Conservation (phyloP, 2,888 invertebrate genomes). For the Trichopria drosophilae region DNA sequence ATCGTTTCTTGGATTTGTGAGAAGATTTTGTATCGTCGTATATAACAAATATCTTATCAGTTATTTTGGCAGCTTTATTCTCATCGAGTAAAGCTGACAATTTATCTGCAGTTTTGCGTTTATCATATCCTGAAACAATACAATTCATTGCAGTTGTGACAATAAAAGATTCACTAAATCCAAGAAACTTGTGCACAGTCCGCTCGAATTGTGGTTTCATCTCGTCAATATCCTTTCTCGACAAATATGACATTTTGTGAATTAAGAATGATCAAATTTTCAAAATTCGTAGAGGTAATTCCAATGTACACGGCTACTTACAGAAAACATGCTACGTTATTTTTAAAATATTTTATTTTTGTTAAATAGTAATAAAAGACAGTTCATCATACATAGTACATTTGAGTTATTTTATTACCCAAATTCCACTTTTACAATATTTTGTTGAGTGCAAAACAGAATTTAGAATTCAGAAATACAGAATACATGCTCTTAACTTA, state of each 20-base stretch:
- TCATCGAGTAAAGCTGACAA: conserved; percentile 77
- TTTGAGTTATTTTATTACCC: too few species aligned
- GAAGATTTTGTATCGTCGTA: conserved; percentile 69
- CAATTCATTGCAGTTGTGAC: conserved; percentile 82
- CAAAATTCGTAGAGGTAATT: too few species aligned
- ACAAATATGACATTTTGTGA: conserved; percentile 64
- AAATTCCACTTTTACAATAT: too few species aligned
- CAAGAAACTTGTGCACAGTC: conserved; percentile 78
- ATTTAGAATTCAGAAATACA: too few species aligned
- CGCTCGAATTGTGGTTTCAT: conserved; percentile 79
- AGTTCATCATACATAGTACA: too few species aligned
- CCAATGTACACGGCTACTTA: too few species aligned
- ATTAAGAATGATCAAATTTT: too few species aligned
- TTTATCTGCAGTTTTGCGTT: conserved; percentile 78
- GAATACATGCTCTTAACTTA: too few species aligned
- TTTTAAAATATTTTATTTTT: too few species aligned
- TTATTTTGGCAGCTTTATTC: conserved; percentile 75
- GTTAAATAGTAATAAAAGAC: too few species aligned
- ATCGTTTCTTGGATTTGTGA: conserved; percentile 68
- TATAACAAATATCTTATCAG: conserved; percentile 76
- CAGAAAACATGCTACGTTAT: too few species aligned
- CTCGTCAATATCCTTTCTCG: conserved; percentile 78
- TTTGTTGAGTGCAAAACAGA: too few species aligned
- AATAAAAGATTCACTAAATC: conserved; percentile 77
- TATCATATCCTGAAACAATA: conserved; percentile 78